Conservation (phyloP, 2,113 vertebrate genomes). For the Aegithalos caudatus region DNA sequence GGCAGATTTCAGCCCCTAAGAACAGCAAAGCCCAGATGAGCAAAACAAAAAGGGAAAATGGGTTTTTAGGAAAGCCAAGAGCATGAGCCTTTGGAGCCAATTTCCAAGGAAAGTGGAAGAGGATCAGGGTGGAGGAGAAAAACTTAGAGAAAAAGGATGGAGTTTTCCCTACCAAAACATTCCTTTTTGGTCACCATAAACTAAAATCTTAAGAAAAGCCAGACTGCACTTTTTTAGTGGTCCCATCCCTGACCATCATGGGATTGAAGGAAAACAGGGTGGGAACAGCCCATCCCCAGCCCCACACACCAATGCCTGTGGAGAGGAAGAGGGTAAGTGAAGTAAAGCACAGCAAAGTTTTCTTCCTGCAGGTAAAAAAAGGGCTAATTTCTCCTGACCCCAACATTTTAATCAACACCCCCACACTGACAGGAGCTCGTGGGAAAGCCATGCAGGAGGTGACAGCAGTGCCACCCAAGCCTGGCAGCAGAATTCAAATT, state of each 20-base stretch:
- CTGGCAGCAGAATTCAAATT: constrained; percentile 48
- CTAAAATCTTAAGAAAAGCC: neutral
- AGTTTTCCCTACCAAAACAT: neutral
- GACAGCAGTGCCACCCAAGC: neutral
- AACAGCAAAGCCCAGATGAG: neutral
- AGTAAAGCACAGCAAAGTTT: neutral
- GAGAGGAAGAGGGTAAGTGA: neutral
- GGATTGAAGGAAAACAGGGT: neutral
- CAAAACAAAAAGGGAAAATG: too few relatives aligned
- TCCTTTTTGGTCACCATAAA: neutral
- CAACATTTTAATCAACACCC: neutral
- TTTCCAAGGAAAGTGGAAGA: neutral
- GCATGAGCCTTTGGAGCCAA: neutral
- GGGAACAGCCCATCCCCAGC: neutral
- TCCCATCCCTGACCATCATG: rapidly evolving
- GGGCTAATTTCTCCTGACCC: neutral
- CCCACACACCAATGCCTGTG: rapidly evolving
- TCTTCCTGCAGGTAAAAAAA: neutral
- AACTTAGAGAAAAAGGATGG: neutral
- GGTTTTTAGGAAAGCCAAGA: neutral
- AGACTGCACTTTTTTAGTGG: neutral
- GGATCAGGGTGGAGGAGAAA: neutral
- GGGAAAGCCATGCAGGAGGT: neutral
- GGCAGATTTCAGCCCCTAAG: neutral
- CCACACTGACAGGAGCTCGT: neutral